Percentiles rank a stretch among this genome's conserved stretches.
phyloP scores from a whole-genome alignment of 2,888 invertebrate genomes.

The Mallateleia sp. region DNA sequence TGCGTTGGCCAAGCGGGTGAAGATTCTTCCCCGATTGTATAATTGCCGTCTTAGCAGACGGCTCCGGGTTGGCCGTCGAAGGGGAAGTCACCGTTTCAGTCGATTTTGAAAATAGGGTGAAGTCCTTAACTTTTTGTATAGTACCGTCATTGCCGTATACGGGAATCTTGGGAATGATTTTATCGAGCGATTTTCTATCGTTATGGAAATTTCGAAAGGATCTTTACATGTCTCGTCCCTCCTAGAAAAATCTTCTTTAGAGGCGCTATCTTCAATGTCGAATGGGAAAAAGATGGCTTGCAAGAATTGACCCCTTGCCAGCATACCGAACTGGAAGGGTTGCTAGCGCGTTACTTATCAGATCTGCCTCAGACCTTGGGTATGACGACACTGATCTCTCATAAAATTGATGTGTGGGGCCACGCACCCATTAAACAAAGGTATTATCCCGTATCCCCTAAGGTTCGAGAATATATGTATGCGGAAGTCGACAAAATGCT shows the following conservation, averaged over 20 bases:
- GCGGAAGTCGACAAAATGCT: constrained; percentile 11
- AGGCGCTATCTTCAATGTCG: neutral
- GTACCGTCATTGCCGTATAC: neutral
- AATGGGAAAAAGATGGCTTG: too few relatives aligned
- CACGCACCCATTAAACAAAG: constrained; percentile 27
- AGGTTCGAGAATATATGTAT: neutral
- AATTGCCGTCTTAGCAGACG: too few relatives aligned
- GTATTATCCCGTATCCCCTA: constrained; percentile 18
- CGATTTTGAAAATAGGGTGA: too few relatives aligned
- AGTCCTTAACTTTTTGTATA: neutral
- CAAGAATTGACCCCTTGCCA: too few relatives aligned
- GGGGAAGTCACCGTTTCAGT: too few relatives aligned
- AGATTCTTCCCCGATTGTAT: too few relatives aligned
- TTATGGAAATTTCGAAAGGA: neutral
- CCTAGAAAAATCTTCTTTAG: neutral
- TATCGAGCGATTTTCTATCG: neutral
- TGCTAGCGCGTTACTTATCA: too few relatives aligned
- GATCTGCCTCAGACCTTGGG: neutral
- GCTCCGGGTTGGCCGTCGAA: too few relatives aligned
- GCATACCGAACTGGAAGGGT: too few relatives aligned
- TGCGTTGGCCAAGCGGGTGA: too few relatives aligned
- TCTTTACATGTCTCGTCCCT: too few relatives aligned
- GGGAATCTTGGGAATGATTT: neutral
- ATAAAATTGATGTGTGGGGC: constrained; percentile 24
- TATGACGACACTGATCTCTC: constrained; percentile 6